A percentile compares a stretch with the other conserved stretches of the same genome.
Conservation (phyloP, 2,797 vertebrate species). For the Percopsis omiscomaycus region DNA sequence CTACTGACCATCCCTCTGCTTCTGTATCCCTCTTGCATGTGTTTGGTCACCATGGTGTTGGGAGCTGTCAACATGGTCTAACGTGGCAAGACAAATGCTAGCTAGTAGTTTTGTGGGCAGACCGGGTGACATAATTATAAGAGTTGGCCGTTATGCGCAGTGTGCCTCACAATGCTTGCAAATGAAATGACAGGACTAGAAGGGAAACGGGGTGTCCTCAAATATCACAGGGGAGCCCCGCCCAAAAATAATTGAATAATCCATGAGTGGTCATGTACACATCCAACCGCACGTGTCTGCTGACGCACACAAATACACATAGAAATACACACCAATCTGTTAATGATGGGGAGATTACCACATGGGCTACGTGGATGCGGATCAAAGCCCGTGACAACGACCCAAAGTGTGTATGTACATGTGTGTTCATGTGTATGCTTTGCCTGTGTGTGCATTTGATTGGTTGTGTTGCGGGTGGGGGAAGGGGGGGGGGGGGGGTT, state of each 20-base stretch:
- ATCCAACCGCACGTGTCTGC: neutral
- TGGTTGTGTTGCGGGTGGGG: neutral
- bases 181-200: conserved; percentile 39
- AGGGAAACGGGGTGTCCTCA: conserved; percentile 37
- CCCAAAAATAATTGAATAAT: conserved; percentile 38
- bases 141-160: conserved; percentile 26
- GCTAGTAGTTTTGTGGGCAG: conserved; percentile 54
- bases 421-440: neutral
- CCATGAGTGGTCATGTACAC: neutral
- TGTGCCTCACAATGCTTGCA: conserved; percentile 41
- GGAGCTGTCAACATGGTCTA: conserved; percentile 66
- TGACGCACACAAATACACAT: neutral
- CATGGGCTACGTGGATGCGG: neutral
- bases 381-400: conserved; percentile 2
- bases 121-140: conserved; percentile 61
- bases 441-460: neutral
- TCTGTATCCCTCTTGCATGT: conserved; percentile 41
- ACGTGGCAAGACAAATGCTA: conserved; percentile 63
- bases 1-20: neutral
- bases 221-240: conserved; percentile 4
- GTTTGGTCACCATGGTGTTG: conserved; percentile 75
- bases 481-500: neutral
- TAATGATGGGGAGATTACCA: conserved; percentile 24
- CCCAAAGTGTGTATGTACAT: neutral
- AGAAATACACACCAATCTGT: conserved; percentile 3